These are phyloP conservation scores for Ictalurus furcatus DNA, from an alignment of 2,113 vertebrate genomes.

Conservation along the genomic window DNA sequence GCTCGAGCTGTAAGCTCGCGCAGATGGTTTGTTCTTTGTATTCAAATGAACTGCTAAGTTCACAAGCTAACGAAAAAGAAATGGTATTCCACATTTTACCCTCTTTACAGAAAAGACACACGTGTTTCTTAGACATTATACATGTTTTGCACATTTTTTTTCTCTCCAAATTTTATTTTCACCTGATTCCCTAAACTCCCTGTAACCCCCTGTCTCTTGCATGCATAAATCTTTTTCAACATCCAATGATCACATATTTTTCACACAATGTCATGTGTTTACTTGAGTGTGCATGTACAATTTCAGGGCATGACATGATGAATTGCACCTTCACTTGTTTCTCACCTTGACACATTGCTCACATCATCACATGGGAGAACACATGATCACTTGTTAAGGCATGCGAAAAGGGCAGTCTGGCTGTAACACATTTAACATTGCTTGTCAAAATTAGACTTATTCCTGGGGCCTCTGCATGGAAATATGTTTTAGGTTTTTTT, in stretches of 20 bases:
- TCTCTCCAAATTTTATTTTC: background rate
- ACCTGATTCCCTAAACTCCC: too few species aligned
- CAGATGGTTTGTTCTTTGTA: conserved; percentile 15
- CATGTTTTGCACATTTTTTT: background rate
- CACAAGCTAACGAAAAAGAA: background rate
- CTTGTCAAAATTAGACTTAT: conserved; percentile 1
- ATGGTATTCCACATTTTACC: too few species aligned
- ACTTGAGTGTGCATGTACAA: background rate
- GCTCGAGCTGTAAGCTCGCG: background rate
- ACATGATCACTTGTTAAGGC: background rate
- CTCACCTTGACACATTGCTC: background rate
- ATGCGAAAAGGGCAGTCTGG: background rate
- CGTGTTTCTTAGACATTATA: background rate
- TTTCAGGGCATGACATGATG: background rate
- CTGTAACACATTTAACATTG: conserved; percentile 31
- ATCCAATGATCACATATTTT: background rate
- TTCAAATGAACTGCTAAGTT: background rate
- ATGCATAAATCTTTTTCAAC: background rate
- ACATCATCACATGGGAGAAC: background rate
- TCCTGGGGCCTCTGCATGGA: conserved; percentile 6
- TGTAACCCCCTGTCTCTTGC: too few species aligned
- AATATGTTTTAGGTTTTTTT: conserved; percentile 5
- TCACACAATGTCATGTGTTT: background rate
- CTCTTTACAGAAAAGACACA: background rate
- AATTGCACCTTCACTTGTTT: background rate